phyloP scores from a whole-genome alignment of 2,797 vertebrate genomes.

The Eulemur albifrons region DNA sequence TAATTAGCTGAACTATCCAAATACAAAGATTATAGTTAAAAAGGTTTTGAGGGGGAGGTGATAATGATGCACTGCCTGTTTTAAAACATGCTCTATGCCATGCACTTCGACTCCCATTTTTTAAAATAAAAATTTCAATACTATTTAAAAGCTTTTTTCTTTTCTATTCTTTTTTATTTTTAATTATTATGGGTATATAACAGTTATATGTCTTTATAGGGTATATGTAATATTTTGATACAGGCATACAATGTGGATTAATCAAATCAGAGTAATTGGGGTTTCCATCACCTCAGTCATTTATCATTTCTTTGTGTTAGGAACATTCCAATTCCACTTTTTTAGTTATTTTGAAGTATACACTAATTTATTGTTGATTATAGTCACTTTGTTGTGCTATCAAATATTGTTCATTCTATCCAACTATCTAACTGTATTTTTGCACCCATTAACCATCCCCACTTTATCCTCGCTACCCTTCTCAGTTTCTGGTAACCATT shows the following conservation, averaged over 20 bases:
- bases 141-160: slow-evolving; percentile 70
- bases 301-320: not conserved
- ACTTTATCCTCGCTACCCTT: not conserved
- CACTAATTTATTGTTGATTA: not conserved
- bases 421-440: not conserved
- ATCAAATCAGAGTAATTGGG: not conserved
- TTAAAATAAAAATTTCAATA: slow-evolving; percentile 64
- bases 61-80: slow-evolving; percentile 75
- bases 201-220: not conserved
- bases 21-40: slow-evolving; percentile 81
- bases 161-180: not conserved
- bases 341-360: not conserved
- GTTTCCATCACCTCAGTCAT: not conserved
- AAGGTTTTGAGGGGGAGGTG: slow-evolving; percentile 78
- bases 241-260: not conserved
- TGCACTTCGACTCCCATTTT: slow-evolving; percentile 67
- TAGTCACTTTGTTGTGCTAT: not conserved
- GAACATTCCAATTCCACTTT: not conserved
- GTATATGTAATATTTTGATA: not conserved
- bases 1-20: slow-evolving; percentile 84
- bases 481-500: not conserved
- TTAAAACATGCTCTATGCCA: slow-evolving; percentile 70
- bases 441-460: not conserved
- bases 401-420: not conserved
- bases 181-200: not conserved